Base-by-base conservation (phyloP, 2,797 vertebrate species). In the Halcyon leucocephala region DNA sequence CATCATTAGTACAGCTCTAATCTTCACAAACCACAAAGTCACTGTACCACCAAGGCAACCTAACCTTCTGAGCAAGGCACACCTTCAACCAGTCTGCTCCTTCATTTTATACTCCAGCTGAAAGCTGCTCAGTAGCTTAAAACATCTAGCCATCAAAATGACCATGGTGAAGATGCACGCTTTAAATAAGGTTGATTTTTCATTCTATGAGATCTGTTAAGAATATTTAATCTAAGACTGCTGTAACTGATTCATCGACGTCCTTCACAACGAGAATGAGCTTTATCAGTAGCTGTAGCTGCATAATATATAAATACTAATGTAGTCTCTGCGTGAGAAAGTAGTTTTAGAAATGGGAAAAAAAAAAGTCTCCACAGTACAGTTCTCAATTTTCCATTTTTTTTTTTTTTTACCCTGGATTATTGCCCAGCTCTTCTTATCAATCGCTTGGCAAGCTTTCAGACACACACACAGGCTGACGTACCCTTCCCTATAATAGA, bases 361-460 rank as follows among this genome's bases (percentile, higher is more conserved):
- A 90, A 61, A 29, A 76, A 91, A 66, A 33, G 7, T 35, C 42
- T 71, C 89, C 74, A 39, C 49, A 65, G 41, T 21, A 77, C 13
- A 89, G 60, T 35, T 81, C 55, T 93, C 41, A 61, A 67, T 79
- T 21, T 69, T 48, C 33, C 19, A 8, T 31, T 20, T 7, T 17
- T n/a, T 69, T n/a, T 49, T 52, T 69, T 61, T 41, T 44, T 24
- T 4, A 41, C 49, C 52, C 57, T 95, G 91, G 80, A 93, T 93
- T 93, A 82, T 89, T 93, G 92, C 64, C 89, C 77, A 81, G 69
- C 44, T 87, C 77, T 86, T 95, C 92, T 95, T 94, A 96, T 90
- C 93, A 90, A 96, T 93, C 95, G 80, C 72, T 72, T 95, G 91
- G 88, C 86, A 95, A 87, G 78, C 81, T 92, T 90, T 95, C 60